Evolutionary conservation across 2,113 vertebrate genomes (phyloP), one percentile per base, ranked within the genome.

Genomic region (Macquaria ambigua): DNA sequence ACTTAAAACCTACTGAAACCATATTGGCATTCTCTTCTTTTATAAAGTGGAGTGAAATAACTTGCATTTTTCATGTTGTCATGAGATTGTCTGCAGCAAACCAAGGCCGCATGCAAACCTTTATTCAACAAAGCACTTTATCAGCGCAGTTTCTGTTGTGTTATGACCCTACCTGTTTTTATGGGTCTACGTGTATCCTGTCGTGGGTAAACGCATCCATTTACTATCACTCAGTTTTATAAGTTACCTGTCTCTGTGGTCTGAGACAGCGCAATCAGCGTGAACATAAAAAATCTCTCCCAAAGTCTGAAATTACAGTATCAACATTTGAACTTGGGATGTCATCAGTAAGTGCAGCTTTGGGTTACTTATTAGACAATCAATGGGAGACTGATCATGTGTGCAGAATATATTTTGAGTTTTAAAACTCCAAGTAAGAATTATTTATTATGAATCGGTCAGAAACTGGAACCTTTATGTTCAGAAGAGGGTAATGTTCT

Each of bases 1-100:
- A 79, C 53, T 76, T 87, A 83, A 90, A 89, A 92, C 71, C 74
- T 61, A 68, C 79, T 89, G 75, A 74, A 87, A 85, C 64, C 23
- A 18, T 70, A 59, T 55, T 85, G 81, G 74, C 79, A 66, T 81
- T 82, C n/a, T 87, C 12, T 62, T 81, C 63, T 81, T 80, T 66
- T 82, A 25, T 63, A 74, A 80, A 82, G 48, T 55, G 37, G 53
- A 70, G 76, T 74, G 56, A 83, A 87, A 87, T 77, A 79, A 66
- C 71, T 58, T 66, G 59, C n/a, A 50, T 55, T 34, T 78, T 83
- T 59, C 16, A 37, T 63, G 55, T 31, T 41, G 56, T 53, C 46
- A 66, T 31, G 28, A 31, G 28, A 31, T 58, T 67, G n/a, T 76
- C 53, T 76, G 67, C 59, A 73, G 62, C 37, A 76, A 82, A 87